phyloP scores from a whole-genome alignment of 2,797 vertebrate species.

The Aphelocoma californica region DNA sequence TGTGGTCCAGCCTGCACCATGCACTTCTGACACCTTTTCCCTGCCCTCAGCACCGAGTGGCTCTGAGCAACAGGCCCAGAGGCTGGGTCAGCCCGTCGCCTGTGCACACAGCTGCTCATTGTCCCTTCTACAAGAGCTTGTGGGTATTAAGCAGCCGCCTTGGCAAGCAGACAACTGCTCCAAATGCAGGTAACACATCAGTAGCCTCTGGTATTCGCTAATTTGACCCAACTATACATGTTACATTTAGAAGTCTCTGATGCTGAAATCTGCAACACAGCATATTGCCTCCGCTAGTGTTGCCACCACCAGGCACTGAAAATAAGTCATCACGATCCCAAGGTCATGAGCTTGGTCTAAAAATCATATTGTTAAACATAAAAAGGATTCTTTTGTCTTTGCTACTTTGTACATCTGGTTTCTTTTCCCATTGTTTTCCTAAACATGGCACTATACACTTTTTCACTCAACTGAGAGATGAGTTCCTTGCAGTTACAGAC shows the following conservation, averaged over 20 bases:
- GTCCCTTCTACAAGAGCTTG: not conserved
- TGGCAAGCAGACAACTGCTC: not conserved
- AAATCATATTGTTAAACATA: not conserved
- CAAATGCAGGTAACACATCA: not conserved
- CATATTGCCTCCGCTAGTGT: not conserved
- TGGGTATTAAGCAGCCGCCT: not conserved
- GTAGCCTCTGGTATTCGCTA: not conserved
- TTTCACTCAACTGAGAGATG: not conserved
- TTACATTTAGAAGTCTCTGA: not conserved
- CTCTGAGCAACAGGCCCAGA: not conserved
- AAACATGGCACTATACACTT: not conserved
- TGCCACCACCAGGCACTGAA: not conserved
- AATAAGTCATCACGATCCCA: not conserved
- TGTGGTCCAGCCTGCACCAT: not conserved
- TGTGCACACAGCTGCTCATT: not conserved
- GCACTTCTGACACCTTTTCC: not conserved
- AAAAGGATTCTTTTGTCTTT: not conserved
- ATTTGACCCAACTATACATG: not conserved
- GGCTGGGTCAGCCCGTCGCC: not conserved
- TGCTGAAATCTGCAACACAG: not conserved
- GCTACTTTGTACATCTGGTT: not conserved
- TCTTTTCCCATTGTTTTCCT: not conserved
- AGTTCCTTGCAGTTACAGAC: not conserved
- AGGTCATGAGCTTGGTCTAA: not conserved
- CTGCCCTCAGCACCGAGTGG: accelerated